Conservation (phyloP, 1,140 invertebrate species). For the Anoplolepis gracilipes region DNA sequence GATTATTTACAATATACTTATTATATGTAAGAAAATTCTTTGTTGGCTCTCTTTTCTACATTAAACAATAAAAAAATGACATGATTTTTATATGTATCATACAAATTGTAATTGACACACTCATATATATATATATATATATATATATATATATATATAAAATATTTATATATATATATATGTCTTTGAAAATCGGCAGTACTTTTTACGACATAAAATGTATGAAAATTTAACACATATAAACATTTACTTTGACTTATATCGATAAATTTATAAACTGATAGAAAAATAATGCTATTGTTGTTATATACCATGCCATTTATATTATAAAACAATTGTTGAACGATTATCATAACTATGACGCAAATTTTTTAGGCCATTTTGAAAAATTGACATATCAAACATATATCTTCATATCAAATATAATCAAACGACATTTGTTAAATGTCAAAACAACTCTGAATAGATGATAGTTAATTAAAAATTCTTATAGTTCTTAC, state of each 20-base stretch:
- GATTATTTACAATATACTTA: background rate
- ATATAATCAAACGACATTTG: background rate
- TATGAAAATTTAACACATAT: constrained; percentile 22
- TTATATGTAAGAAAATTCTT: background rate
- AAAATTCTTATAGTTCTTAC: constrained; percentile 61
- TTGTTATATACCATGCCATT: background rate
- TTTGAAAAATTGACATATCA: constrained; percentile 13
- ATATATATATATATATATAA: background rate
- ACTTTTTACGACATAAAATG: constrained; percentile 29
- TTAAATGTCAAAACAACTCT: background rate
- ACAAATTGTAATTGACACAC: constrained; percentile 4
- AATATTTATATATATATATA: background rate
- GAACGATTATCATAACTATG: constrained; percentile 1
- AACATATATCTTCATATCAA: constrained; percentile 3
- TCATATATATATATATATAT: too few relatives aligned
- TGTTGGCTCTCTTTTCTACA: background rate
- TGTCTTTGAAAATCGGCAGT: constrained; percentile 33
- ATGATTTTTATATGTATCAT: constrained; percentile 1
- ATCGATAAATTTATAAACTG: constrained; percentile 1
- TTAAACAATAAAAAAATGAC: constrained; percentile 23
- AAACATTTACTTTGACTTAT: background rate
- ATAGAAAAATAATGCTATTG: constrained; percentile 38
- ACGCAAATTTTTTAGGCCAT: background rate
- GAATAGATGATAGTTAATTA: constrained; percentile 20
- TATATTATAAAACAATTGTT: constrained; percentile 53